A percentile compares a stretch with the other conserved stretches of the same genome.
phyloP scores from a whole-genome alignment of 2,888 invertebrate genomes.

The Drosophila greeni region DNA sequence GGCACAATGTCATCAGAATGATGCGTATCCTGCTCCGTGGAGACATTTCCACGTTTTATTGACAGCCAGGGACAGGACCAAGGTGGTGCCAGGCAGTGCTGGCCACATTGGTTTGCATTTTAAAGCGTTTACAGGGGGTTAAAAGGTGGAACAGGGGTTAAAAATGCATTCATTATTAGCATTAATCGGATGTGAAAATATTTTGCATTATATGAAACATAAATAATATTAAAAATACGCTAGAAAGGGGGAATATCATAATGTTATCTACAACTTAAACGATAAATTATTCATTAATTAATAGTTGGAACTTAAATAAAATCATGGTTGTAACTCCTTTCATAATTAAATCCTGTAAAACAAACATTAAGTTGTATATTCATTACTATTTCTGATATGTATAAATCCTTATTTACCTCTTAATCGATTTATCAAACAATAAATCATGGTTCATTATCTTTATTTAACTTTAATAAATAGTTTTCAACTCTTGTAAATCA shows the following conservation, averaged over 20 bases:
- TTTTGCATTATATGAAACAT: neutral
- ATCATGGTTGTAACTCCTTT: neutral
- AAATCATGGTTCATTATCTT: neutral
- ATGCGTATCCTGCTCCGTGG: constrained; percentile 8
- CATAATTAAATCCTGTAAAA: neutral
- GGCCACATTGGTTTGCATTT: neutral
- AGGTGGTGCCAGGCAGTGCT: constrained; percentile 14
- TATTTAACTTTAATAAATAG: neutral
- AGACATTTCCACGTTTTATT: constrained; percentile 30
- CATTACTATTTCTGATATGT: neutral
- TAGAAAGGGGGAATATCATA: no score
- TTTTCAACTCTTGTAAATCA: neutral
- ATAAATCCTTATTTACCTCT: neutral
- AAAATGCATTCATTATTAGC: neutral
- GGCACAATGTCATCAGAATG: constrained; percentile 14
- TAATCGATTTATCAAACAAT: neutral
- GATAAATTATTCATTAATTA: neutral
- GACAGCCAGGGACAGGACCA: constrained; percentile 13
- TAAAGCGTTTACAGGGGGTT: neutral
- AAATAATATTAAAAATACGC: neutral
- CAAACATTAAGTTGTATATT: neutral
- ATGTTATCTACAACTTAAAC: neutral
- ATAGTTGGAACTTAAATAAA: neutral
- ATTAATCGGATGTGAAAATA: neutral
- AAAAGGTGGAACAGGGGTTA: no score